phyloP scores from a whole-genome alignment of 2,113 vertebrate genomes.

The Engystomops pustulosus region DNA sequence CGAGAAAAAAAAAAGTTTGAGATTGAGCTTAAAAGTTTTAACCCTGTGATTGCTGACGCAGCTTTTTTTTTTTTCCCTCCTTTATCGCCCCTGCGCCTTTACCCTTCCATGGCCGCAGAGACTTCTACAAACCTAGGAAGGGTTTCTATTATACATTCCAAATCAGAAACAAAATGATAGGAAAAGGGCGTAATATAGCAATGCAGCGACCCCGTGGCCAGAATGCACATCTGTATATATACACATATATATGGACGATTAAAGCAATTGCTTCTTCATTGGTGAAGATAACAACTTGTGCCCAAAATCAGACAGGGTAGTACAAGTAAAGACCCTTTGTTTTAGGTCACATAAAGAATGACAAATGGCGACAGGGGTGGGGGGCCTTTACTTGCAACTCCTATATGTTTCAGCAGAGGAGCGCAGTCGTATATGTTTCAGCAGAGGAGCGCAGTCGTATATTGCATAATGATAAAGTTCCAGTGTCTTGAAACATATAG shows the following conservation, averaged over 20 bases:
- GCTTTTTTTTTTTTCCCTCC: background rate
- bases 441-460: background rate
- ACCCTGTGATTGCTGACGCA: conserved; percentile 38
- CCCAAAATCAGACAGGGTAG: conserved; percentile 9
- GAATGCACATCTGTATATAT: background rate
- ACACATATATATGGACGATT: background rate
- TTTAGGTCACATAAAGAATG: background rate
- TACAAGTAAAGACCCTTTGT: conserved; percentile 7
- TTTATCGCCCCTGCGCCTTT: background rate
- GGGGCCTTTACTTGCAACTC: background rate
- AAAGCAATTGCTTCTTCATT: conserved; percentile 31
- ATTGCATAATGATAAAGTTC: conserved; percentile 24
- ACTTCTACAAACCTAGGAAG: background rate
- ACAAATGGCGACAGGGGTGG: background rate
- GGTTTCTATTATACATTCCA: conserved; percentile 18
- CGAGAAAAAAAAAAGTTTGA: conserved; percentile 1
- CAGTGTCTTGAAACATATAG: conserved; percentile 17
- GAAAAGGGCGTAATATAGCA: background rate
- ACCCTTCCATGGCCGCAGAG: conserved; percentile 1
- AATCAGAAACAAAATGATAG: background rate
- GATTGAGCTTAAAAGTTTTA: conserved; percentile 49
- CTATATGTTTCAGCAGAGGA: background rate
- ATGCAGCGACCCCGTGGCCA: background rate
- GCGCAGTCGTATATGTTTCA: conserved; percentile 9
- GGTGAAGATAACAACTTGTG: conserved; percentile 25